A percentile compares a stretch with the other conserved stretches of the same genome.
phyloP scores from a whole-genome alignment of 92 coral and sea anemone species.

The Zoanthus sociatus region DNA sequence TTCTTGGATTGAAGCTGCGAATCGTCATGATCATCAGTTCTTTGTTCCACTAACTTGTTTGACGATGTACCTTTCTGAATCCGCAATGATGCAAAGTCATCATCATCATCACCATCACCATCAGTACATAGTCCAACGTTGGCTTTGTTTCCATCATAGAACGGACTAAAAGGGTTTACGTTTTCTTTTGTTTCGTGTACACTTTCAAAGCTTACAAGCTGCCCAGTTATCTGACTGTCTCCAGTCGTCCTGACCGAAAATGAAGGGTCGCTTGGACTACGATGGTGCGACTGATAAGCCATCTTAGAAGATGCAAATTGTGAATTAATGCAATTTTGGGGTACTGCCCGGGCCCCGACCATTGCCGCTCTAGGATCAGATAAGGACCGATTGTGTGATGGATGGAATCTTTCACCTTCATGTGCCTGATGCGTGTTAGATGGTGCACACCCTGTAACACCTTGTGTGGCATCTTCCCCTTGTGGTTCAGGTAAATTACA shows the following conservation, averaged over 20 bases:
- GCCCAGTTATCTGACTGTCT: slow-evolving; percentile 50
- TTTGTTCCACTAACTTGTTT: slow-evolving; percentile 20
- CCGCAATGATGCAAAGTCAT: slow-evolving; percentile 85
- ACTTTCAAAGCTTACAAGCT: slow-evolving; percentile 71
- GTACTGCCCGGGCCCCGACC: slow-evolving; percentile 43
- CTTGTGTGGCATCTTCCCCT: neutral
- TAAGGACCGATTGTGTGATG: slow-evolving; percentile 81
- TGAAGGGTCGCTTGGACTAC: slow-evolving; percentile 89
- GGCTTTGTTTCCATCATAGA: slow-evolving; percentile 52
- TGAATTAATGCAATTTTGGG: neutral
- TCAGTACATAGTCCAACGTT: slow-evolving; percentile 16
- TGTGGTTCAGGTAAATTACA: neutral
- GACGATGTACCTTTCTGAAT: slow-evolving; percentile 24
- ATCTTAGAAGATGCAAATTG: slow-evolving; percentile 34
- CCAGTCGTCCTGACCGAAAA: slow-evolving; percentile 54
- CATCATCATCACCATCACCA: slow-evolving; percentile 59
- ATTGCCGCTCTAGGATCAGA: slow-evolving; percentile 83
- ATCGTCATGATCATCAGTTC: slow-evolving; percentile 9
- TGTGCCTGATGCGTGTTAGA: slow-evolving; percentile 43
- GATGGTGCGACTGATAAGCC: slow-evolving; percentile 53
- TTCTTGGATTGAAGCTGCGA: slow-evolving; percentile 53
- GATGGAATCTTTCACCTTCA: slow-evolving; percentile 54
- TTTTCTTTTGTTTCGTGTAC: slow-evolving; percentile 63
- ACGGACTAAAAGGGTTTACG: slow-evolving; percentile 92
- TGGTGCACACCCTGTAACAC: neutral